Evolutionary conservation across 2,888 invertebrate species (phyloP).

Genomic region (Celastrina argiolus): DNA sequence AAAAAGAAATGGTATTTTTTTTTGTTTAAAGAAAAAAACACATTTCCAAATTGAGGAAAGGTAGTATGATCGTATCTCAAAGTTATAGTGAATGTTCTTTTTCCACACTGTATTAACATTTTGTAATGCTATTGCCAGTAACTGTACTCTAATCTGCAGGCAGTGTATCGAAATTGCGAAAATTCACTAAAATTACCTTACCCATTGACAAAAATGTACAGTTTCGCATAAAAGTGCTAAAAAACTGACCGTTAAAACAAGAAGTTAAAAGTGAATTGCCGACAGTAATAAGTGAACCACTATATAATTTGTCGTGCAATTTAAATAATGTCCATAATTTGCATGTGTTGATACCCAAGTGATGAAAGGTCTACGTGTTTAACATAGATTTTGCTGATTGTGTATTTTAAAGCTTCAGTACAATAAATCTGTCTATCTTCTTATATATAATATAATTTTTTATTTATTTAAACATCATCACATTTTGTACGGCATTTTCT

Average conservation of each 20-base stretch:
- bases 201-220: background rate
- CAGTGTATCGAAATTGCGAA: background rate
- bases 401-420: background rate
- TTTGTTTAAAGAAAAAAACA: no score
- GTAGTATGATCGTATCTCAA: no score
- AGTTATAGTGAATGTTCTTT: no score
- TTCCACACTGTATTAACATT: no score
- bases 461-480: no score
- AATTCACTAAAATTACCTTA: background rate
- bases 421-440: no score
- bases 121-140: no score
- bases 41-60: no score
- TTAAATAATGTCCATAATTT: conserved; percentile 76
- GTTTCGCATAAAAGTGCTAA: conserved; percentile 1
- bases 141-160: no score
- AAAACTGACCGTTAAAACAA: conserved; percentile 47
- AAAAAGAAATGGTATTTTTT: no score
- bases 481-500: no score
- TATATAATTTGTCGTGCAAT: conserved; percentile 74
- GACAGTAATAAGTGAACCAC: conserved; percentile 65
- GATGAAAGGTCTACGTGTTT: conserved; percentile 55
- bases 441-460: no score
- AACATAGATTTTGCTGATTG: conserved; percentile 23
- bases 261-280: conserved; percentile 67
- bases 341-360: conserved; percentile 70